These are phyloP conservation scores for Petrophora chlorosata DNA, from an alignment of 2,888 invertebrate species.

Conservation along the genomic window DNA sequence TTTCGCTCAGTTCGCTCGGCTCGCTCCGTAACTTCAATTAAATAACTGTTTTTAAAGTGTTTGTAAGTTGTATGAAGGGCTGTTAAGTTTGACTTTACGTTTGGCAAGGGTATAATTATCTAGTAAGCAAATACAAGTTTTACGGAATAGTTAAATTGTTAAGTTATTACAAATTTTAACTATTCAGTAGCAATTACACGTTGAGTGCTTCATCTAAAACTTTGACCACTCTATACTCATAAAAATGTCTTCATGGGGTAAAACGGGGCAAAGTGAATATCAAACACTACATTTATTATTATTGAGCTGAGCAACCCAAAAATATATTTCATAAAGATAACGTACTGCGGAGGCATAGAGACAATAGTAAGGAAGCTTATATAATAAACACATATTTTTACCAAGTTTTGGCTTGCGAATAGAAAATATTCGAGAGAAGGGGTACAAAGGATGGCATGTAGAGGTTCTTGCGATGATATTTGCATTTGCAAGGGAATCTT, in stretches of 20 bases:
- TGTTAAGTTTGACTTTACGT: too few species aligned
- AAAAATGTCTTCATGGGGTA: too few species aligned
- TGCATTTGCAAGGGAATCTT: constrained; percentile 11
- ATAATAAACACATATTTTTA: background rate
- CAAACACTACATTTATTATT: too few species aligned
- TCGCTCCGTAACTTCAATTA: background rate
- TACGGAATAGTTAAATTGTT: too few species aligned
- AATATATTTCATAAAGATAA: background rate
- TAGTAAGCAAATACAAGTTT: too few species aligned
- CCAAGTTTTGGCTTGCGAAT: background rate
- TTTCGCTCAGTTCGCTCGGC: background rate
- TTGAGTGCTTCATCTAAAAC: too few species aligned
- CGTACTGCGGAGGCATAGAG: too few species aligned
- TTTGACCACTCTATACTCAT: too few species aligned
- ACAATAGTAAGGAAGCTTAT: background rate
- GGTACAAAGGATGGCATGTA: constrained; percentile 1
- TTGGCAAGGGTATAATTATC: too few species aligned
- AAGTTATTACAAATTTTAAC: too few species aligned
- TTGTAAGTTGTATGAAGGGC: too few species aligned
- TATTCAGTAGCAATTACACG: too few species aligned
- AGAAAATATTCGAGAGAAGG: constrained; percentile 2
- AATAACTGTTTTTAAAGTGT: background rate
- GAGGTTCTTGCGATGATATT: constrained; percentile 2
- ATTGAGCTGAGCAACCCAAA: background rate
- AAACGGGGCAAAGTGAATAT: background rate